phyloP scores from a whole-genome alignment of 2,113 vertebrate genomes.

The Meriones unguiculatus region DNA sequence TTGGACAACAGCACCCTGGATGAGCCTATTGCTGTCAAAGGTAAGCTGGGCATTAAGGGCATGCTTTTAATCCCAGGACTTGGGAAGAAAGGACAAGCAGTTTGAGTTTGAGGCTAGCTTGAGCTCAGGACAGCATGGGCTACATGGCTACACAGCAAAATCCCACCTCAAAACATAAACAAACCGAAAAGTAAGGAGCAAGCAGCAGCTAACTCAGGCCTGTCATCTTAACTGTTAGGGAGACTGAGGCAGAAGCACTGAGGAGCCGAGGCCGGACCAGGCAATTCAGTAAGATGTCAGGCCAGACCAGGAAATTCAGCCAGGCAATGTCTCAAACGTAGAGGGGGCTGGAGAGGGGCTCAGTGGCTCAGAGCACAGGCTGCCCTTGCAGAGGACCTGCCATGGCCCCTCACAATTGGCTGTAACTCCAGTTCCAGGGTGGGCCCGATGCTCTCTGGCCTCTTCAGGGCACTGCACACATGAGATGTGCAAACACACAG shows the following conservation, averaged over 20 bases:
- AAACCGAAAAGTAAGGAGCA: not conserved
- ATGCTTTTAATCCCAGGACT: not conserved
- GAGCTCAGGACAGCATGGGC: not conserved
- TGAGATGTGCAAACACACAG: not conserved
- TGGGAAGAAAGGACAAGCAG: not conserved
- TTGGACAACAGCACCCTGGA: fast-evolving
- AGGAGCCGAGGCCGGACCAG: not conserved
- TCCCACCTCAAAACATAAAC: not conserved
- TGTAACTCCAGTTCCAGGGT: not conserved
- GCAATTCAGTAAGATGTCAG: no score
- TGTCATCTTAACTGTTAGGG: not conserved
- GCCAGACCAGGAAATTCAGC: not conserved
- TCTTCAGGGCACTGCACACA: not conserved
- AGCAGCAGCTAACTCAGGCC: not conserved
- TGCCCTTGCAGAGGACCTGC: not conserved
- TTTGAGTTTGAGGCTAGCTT: not conserved
- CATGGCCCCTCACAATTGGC: not conserved
- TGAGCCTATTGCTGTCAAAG: not conserved
- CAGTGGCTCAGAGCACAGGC: not conserved
- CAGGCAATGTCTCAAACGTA: no score
- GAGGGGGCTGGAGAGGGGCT: not conserved
- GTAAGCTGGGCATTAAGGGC: not conserved
- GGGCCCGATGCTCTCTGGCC: not conserved
- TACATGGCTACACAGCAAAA: not conserved
- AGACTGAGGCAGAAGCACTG: not conserved